phyloP scores from a whole-genome alignment of 2,888 invertebrate species.

The Chironomus tentans region DNA sequence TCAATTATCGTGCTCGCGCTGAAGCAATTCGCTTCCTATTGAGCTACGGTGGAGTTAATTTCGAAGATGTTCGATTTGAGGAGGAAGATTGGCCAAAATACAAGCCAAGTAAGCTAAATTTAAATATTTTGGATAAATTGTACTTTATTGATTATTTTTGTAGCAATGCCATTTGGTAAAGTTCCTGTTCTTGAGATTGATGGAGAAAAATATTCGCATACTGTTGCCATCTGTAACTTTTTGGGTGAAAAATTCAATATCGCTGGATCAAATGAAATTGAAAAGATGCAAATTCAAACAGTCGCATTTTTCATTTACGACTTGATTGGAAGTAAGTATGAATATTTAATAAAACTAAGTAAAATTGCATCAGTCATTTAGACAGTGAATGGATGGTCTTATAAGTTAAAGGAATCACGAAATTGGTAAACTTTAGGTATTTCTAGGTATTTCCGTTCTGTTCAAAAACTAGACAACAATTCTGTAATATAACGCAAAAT shows the following conservation, averaged over 20 bases:
- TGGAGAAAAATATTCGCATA: constrained; percentile 44
- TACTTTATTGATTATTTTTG: background rate
- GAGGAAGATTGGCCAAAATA: background rate
- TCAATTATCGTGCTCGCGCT: constrained; percentile 49
- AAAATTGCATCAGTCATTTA: too few species aligned
- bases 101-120: background rate
- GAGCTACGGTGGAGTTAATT: constrained; percentile 51
- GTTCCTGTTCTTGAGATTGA: constrained; percentile 40
- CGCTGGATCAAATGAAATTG: constrained; percentile 44
- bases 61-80: constrained; percentile 49
- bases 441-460: too few species aligned
- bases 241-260: constrained; percentile 45
- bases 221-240: constrained; percentile 45
- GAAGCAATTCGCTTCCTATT: constrained; percentile 53
- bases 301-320: constrained; percentile 46
- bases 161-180: constrained; percentile 27
- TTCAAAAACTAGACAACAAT: too few species aligned
- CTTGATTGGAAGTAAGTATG: constrained; percentile 42
- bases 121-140: background rate
- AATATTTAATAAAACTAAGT: too few species aligned
- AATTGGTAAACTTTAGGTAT: too few species aligned
- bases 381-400: too few species aligned
- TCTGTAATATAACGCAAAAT: too few species aligned
- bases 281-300: constrained; percentile 46
- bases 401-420: too few species aligned